Base-by-base conservation (phyloP, 2,888 invertebrate genomes). In the Drosophila siamana region DNA sequence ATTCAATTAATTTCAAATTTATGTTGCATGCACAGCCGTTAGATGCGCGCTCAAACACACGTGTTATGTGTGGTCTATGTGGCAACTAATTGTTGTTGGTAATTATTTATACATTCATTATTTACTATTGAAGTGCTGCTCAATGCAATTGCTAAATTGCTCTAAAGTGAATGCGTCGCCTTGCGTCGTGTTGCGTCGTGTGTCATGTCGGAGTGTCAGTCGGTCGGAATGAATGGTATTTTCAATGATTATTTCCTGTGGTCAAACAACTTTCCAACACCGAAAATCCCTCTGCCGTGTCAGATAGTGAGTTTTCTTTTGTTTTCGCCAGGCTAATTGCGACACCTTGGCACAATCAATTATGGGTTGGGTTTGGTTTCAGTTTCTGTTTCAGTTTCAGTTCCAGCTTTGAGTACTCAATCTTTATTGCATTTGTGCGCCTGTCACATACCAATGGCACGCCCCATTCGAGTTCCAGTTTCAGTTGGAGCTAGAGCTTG, bases 231-330 rank as follows among this genome's bases (percentile, higher is more conserved):
- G 41, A 19, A 26, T n/a, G n/a, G n/a, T 57, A n/a, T 48, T 48
- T 16, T 16, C 7, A 16, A 16, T 26, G 28, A 5, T 2, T 48
- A 56, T 75, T 75, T 75, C 68, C 71, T 71, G 68, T 40, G 30
- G 44, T 30, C 60, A 54, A 67, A 64, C 64, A 68, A 78, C 80
- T 78, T 79, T 80, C 78, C 76, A 66, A 57, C 15, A n/a, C 22
- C 51, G 7, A 57, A 43, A 43, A 41, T 9, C 9, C 30, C 8
- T 7, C 47, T 36, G n/a, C n/a, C n/a, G n/a, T n/a, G n/a, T n/a
- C n/a, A n/a, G n/a, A n/a, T n/a, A n/a, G n/a, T n/a, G 43, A 65
- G 13, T 79, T 79, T 73, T 68, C 78, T 66, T 79, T 80, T 80
- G 74, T 80, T 63, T 65, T 74, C 61, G 43, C 26, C 36, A 36